A percentile compares a stretch with the other conserved stretches of the same genome.
These are phyloP conservation scores for Myotis planiceps DNA, from an alignment of 2,797 vertebrate species.

Conservation along the genomic window DNA sequence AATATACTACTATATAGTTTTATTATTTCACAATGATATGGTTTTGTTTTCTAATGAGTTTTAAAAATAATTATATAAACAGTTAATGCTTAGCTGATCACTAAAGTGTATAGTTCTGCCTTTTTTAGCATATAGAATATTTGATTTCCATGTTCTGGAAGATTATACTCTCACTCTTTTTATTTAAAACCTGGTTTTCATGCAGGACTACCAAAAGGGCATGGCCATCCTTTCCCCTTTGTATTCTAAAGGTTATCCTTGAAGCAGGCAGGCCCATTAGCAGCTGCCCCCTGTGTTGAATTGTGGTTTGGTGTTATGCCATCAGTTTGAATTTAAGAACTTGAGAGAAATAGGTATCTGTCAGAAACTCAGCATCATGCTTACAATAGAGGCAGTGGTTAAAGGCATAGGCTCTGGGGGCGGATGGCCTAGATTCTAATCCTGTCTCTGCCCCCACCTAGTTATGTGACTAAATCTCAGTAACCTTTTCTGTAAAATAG, in stretches of 20 bases:
- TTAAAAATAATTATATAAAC: neutral
- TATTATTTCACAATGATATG: neutral
- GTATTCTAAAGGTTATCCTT: neutral
- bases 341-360: neutral
- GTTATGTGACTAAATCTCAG: neutral
- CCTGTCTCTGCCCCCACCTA: neutral
- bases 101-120: neutral
- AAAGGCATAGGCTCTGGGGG: neutral
- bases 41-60: neutral
- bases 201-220: neutral
- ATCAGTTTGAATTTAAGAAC: neutral
- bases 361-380: neutral
- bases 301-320: neutral
- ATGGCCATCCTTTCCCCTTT: neutral
- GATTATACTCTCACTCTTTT: neutral
- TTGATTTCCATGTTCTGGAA: neutral
- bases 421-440: neutral
- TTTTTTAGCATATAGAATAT: neutral
- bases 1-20: neutral
- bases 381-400: neutral
- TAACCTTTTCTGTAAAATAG: neutral
- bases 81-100: neutral
- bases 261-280: neutral
- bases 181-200: conserved; percentile 11
- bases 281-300: neutral